phyloP scores from a whole-genome alignment of 2,113 vertebrate genomes.

The Zosterops pallidus region DNA sequence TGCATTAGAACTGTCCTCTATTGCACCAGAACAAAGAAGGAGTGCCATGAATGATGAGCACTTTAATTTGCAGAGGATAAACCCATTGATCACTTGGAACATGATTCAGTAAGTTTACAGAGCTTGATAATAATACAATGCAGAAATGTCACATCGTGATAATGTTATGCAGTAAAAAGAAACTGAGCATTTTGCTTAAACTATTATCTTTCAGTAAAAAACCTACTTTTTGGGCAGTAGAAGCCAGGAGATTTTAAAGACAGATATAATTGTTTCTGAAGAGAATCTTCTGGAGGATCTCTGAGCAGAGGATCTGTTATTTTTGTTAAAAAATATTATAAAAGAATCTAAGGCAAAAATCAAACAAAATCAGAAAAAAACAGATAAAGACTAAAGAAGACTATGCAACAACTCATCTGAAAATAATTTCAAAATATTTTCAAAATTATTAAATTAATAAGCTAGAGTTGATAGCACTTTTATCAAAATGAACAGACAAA shows the following conservation, averaged over 20 bases:
- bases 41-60: neutral
- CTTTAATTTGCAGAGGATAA: conserved; percentile 27
- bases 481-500: neutral
- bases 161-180: neutral
- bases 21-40: neutral
- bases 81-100: conserved; percentile 19
- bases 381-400: neutral
- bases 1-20: neutral
- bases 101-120: conserved; percentile 15
- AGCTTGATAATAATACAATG: neutral
- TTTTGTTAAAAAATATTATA: neutral
- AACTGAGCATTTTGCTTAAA: neutral
- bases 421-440: neutral
- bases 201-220: neutral
- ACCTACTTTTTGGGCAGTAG: neutral
- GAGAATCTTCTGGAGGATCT: neutral
- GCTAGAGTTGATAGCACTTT: neutral
- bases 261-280: neutral
- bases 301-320: neutral
- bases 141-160: conserved; percentile 7
- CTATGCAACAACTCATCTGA: neutral
- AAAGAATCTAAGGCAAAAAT: neutral
- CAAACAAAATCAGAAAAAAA: neutral
- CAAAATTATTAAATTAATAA: neutral
- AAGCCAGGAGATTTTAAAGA: neutral